Conservation (phyloP, 1,140 invertebrate species). For the Eupeodes corollae region DNA sequence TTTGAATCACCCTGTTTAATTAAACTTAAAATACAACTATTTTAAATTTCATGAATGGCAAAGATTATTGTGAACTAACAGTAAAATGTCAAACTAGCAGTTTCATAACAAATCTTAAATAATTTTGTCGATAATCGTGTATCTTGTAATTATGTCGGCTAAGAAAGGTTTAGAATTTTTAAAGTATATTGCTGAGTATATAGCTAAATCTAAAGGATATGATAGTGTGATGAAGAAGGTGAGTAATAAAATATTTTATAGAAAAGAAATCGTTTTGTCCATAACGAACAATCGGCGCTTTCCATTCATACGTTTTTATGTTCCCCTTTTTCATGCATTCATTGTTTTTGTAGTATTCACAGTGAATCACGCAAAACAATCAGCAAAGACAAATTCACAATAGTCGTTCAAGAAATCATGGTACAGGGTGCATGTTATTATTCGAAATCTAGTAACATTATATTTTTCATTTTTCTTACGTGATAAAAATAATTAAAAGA, state of each 20-base stretch:
- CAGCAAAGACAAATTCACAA: neutral
- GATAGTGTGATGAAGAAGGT: slow-evolving; percentile 42
- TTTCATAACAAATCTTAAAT: too few relatives aligned
- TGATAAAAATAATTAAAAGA: neutral
- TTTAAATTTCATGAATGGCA: too few relatives aligned
- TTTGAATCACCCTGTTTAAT: too few relatives aligned
- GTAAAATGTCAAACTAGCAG: too few relatives aligned
- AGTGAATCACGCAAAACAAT: neutral
- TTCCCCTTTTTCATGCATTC: too few relatives aligned
- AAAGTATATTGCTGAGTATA: slow-evolving; percentile 25
- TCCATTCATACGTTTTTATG: neutral
- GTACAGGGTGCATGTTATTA: neutral
- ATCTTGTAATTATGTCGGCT: slow-evolving; percentile 22
- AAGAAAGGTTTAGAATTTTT: slow-evolving; percentile 36
- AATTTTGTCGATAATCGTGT: too few relatives aligned
- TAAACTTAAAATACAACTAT: too few relatives aligned
- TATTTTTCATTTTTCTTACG: neutral
- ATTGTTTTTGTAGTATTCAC: neutral
- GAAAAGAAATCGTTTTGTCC: neutral
- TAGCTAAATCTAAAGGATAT: slow-evolving; percentile 30
- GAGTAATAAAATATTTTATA: slow-evolving; percentile 9
- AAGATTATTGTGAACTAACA: too few relatives aligned
- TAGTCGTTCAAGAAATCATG: neutral
- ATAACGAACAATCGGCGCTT: neutral
- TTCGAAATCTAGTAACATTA: neutral